Base-by-base conservation (phyloP, 1,140 invertebrate species). In the Orchestia grillus region DNA sequence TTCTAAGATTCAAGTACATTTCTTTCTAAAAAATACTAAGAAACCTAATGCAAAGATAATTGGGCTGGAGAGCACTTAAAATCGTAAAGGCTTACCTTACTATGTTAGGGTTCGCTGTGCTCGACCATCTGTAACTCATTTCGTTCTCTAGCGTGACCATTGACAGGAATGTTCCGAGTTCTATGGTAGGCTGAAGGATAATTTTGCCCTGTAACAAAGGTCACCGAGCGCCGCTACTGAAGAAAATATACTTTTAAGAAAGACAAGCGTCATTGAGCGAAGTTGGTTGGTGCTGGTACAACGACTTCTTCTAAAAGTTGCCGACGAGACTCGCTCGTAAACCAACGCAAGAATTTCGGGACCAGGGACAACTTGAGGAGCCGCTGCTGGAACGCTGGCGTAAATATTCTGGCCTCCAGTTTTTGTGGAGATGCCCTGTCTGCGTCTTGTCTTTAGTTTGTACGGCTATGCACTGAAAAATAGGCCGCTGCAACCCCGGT, bases 301-400 rank as follows among this genome's bases (percentile, higher is more conserved):
- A 91, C 88, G 88, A 91, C 88, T 91, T 91, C 88, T 91, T 91
- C 44, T 91, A 91, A 77, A 91, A 91, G 88, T 91, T 91, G 88
- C 41, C 41, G 88, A 91, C 88, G 88, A 44, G 88, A 6, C 0
- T 4, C 41, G 88, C 28, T 91, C 88, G 88, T 91, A 91, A 91
- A 91, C 19, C 88, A 91, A 42, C 88, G 15, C 88, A 43, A 23
- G 44, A 44, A 91, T 44, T 91, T 91, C 44, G 62, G 62, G 62
- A 77, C 62, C 62, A 77, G 28, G 36, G 28, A 36, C 62, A 77
- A 77, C 62, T 77, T 77, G 62, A 77, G 62, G 36, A 77, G 62
- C 62, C 36, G 62, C 15, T 15, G 11, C 62, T 77, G 47, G 19
- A 53, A 15, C 62, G 15, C 62, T 36, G 28, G 28, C 62, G 62